Evolutionary conservation across 2,113 vertebrate species (phyloP).

Genomic region (Meleagris gallopavo): DNA sequence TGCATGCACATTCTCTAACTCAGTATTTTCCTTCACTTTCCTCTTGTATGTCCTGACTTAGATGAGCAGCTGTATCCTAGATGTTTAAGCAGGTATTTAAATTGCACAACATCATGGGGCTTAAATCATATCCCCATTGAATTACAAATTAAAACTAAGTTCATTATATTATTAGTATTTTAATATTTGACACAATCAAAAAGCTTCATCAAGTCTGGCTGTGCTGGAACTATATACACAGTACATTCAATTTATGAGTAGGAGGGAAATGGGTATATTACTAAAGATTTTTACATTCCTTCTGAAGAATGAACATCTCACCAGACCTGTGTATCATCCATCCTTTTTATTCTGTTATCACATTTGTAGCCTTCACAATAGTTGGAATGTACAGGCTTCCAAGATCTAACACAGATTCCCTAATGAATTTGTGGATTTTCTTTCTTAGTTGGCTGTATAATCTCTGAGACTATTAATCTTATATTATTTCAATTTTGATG

Average conservation of each 20-base stretch:
- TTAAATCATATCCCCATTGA: neutral
- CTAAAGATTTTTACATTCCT: neutral
- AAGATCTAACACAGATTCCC: constrained; percentile 33
- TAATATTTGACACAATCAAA: neutral
- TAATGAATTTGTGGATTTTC: constrained; percentile 74
- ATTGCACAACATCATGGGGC: neutral
- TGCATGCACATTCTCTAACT: rapidly evolving
- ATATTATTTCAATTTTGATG: constrained; percentile 35
- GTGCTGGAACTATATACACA: neutral
- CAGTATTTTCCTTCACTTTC: neutral
- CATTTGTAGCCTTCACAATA: neutral
- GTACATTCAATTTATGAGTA: neutral
- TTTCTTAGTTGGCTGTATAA: constrained; percentile 32
- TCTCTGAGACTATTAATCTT: constrained; percentile 51
- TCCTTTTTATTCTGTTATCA: neutral
- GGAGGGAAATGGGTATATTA: too few relatives aligned
- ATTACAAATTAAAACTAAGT: neutral
- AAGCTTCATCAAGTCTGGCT: neutral
- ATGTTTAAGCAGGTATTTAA: neutral
- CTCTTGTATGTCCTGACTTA: neutral
- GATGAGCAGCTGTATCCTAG: neutral
- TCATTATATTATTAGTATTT: neutral
- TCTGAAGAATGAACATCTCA: neutral
- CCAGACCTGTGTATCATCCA: neutral
- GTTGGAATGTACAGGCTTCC: constrained; percentile 51